Conservation (phyloP, 2,113 vertebrate genomes). For the Nestor notabilis region DNA sequence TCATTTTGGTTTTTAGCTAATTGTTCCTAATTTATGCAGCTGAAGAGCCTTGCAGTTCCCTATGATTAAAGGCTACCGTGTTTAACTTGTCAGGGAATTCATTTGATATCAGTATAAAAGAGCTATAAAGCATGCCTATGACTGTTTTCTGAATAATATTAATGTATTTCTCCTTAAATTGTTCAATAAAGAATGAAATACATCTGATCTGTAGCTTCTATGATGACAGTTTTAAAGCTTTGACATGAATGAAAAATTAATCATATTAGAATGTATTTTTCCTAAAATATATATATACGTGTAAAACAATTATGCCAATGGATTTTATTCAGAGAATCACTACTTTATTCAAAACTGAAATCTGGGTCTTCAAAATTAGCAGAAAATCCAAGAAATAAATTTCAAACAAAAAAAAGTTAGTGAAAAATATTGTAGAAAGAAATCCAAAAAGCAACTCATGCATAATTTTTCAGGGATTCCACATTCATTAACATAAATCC, state of each 20-base stretch:
- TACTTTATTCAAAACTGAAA: background rate
- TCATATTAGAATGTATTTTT: slow-evolving; percentile 24
- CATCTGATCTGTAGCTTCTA: slow-evolving; percentile 31
- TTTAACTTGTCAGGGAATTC: slow-evolving; percentile 71
- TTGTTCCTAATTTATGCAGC: slow-evolving; percentile 75
- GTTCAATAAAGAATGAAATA: slow-evolving; percentile 65
- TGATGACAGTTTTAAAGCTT: slow-evolving; percentile 16
- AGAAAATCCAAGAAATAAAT: background rate
- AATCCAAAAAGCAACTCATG: background rate
- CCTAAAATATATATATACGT: background rate
- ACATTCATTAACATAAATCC: background rate
- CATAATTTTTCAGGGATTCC: background rate
- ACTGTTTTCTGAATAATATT: slow-evolving; percentile 66
- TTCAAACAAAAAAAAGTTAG: background rate
- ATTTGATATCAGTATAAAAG: slow-evolving; percentile 73
- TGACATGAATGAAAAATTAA: slow-evolving; percentile 58
- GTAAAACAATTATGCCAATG: slow-evolving; percentile 2
- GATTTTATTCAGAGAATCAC: slow-evolving; percentile 21
- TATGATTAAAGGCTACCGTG: slow-evolving; percentile 73
- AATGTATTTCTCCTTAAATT: slow-evolving; percentile 62
- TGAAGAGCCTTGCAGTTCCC: slow-evolving; percentile 51
- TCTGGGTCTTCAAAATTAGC: background rate
- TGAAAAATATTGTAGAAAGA: background rate
- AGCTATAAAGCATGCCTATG: slow-evolving; percentile 52
- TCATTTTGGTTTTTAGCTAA: slow-evolving; percentile 62